Base-by-base conservation (phyloP, 2,888 invertebrate genomes). In the Caenorhabditis sp. region DNA sequence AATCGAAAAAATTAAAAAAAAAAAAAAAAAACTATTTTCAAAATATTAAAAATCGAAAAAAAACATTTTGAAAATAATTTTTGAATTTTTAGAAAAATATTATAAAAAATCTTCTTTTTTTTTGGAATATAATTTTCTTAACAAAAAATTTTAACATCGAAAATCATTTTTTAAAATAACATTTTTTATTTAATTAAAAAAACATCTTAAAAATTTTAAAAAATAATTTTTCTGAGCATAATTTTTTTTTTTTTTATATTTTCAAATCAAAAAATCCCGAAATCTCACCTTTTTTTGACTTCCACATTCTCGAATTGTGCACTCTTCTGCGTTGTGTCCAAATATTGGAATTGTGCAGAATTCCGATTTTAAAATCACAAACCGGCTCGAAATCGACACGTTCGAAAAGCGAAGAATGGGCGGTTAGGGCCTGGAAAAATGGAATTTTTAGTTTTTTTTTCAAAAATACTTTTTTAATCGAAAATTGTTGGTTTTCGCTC, bases 341-440 rank as follows among this genome's bases (percentile, higher is more conserved):
- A 26, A 81, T 81, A 28, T 65, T 50, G 2, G 70, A 64, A 61
- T 81, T 81, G 69, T 81, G 81, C 2, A 81, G 15, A 56, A 81
- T 81, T 26, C 81, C 81, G 15, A 81, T 76, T 76, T 81, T 81
- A 47, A 81, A 81, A 40, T 81, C 81, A 24, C 81, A 81, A 13
- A 81, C 81, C 1, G 81, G 81, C 47, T 76, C 70, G 53, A 74
- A 81, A 37, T 81, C 76, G n/a, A 81, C 51, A 2, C 24, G 28
- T 55, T 68, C 68, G 20, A 81, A 81, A 1, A 74, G 64, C 4
- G 58, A 80, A 1, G n/a, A 62, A 26, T 80, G 56, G 4, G 74
- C 55, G 9, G 55, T 53, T 3, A 80, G 72, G 5, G 74, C 65
- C 80, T 80, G 55, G 32, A 80, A 60, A 35, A 22, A 47, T 24